Base-by-base conservation (phyloP, 2,113 vertebrate genomes). In the Phylloscopus whistleri region DNA sequence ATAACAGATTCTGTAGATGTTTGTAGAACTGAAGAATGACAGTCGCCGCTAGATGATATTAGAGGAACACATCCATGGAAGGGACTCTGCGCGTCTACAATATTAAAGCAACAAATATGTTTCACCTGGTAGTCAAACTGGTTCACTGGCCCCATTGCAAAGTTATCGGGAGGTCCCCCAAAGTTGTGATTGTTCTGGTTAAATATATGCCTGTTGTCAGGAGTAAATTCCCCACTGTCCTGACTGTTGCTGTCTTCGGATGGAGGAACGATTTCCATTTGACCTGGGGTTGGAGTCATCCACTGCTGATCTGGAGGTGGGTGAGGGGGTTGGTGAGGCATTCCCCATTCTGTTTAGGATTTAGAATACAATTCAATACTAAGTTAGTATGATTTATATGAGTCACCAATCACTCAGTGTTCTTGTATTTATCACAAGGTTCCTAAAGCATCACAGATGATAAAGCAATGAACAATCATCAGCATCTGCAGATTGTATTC, bases 51-150 rank as follows among this genome's bases (percentile, higher is more conserved):
- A 97, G 97, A 92, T 96, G 97, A 86, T 58, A 96, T 87, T 97
- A 97, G 96, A 97, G 95, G 97, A 95, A 98, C 88, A 96, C 92
- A 95, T 97, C 97, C 96, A 97, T 9, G 97, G 97, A 95, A 97
- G 94, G 96, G 95, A 97, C 96, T 98, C 95, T 97, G 97, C 88
- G 76, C 60, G 89, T 86, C 97, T 98, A 98, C 93, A 96, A 89
- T 75, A 98, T 93, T 96, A 98, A 98, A 98, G 97, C 93, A 98
- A 98, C 96, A 98, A 98, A 96, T 98, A 98, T 98, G 97, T 98
- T 98, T 98, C 98, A 99, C 99, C 99, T 99, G 99, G 98, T 99
- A 99, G 98, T 99, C 99, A 99, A 99, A 99, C 98, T 99, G 99
- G 98, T 99, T 99, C 98, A 99, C 98, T 97, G 99, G 98, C 97